phyloP scores from a whole-genome alignment of 2,113 vertebrate species.

The Trochalopteron elliotii region DNA sequence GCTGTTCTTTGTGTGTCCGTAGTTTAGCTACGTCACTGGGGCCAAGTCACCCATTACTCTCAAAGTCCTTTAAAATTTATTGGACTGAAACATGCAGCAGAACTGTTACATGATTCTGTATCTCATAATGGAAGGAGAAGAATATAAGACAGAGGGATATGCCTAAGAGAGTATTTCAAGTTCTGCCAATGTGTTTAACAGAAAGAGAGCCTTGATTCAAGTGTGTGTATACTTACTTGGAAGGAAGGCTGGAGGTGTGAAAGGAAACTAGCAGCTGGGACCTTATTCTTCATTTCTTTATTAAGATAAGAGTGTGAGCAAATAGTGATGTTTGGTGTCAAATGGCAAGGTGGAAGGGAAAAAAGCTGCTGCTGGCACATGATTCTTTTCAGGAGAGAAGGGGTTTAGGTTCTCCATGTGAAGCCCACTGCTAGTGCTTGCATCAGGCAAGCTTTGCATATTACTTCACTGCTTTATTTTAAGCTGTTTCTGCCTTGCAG shows the following conservation, averaged over 20 bases:
- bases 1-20: neutral
- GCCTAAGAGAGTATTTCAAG: neutral
- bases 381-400: neutral
- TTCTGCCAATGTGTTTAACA: neutral
- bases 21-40: neutral
- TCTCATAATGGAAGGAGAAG: neutral
- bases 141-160: neutral
- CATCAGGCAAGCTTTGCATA: neutral
- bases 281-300: neutral
- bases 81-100: neutral
- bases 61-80: neutral
- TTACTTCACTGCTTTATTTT: neutral
- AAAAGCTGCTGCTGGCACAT: neutral
- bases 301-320: neutral
- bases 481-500: neutral
- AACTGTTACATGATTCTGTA: neutral
- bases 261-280: neutral
- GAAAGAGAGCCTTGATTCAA: neutral
- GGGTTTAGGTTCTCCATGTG: neutral
- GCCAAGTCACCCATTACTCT: neutral
- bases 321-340: neutral
- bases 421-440: neutral
- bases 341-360: neutral
- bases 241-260: neutral
- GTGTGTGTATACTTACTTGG: neutral